A percentile compares a stretch with the other conserved stretches of the same genome.
Conservation (phyloP, 1,140 invertebrate genomes). For the Orius insidiosus region DNA sequence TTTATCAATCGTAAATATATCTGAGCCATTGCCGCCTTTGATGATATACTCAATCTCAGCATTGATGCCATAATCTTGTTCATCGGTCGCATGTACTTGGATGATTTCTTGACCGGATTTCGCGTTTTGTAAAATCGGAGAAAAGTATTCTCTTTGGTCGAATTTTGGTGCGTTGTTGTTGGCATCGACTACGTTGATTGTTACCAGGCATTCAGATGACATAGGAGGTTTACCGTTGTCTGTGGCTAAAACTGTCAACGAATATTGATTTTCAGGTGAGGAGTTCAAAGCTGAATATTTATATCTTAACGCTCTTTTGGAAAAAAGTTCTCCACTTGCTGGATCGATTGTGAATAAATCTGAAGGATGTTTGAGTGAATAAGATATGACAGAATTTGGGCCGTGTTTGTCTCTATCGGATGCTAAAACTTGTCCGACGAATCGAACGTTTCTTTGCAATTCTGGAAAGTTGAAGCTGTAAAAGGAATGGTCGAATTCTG, state of each 20-base stretch:
- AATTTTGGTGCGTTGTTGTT: conserved; percentile 80
- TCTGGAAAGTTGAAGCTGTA: conserved; percentile 86
- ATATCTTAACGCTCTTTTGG: conserved; percentile 64
- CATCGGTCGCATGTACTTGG: conserved; percentile 56
- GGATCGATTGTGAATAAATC: conserved; percentile 81
- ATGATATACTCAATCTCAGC: conserved; percentile 70
- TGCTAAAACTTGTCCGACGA: conserved; percentile 76
- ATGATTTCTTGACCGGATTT: conserved; percentile 47
- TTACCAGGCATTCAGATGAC: conserved; percentile 64
- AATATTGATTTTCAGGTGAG: conserved; percentile 76
- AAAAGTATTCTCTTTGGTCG: conserved; percentile 49
- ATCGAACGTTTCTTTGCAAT: conserved; percentile 53
- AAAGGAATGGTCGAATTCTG: conserved; percentile 70
- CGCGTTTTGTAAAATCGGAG: conserved; percentile 65
- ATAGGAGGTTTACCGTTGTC: conserved; percentile 87
- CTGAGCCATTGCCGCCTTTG: conserved; percentile 55
- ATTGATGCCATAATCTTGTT: conserved; percentile 66
- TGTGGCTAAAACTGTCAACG: conserved; percentile 66
- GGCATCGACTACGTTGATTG: conserved; percentile 76
- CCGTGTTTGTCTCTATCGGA: conserved; percentile 80
- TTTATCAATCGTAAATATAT: conserved; percentile 59
- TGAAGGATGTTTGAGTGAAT: conserved; percentile 74
- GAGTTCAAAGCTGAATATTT: conserved; percentile 55
- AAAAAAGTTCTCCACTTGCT: conserved; percentile 73
- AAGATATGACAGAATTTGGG: conserved; percentile 85